Conservation (phyloP, 2,113 vertebrate genomes). For the Chunga burmeisteri region DNA sequence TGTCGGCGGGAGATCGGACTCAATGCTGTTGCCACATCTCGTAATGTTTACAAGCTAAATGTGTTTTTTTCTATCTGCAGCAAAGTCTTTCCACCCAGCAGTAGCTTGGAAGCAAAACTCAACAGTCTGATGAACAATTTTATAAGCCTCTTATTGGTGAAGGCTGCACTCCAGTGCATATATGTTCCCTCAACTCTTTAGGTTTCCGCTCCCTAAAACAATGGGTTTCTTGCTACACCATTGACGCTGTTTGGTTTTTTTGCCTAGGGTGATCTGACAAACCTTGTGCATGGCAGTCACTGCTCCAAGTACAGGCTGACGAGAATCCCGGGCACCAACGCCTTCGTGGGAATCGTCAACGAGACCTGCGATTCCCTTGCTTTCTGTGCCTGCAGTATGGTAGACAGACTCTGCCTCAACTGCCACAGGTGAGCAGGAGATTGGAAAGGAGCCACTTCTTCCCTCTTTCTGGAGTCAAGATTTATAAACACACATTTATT, state of each 20-base stretch:
- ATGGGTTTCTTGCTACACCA: neutral
- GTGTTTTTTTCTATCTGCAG: neutral
- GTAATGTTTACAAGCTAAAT: neutral
- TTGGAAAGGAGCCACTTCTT: neutral
- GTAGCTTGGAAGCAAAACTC: neutral
- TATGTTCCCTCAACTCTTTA: neutral
- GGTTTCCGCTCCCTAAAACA: neutral
- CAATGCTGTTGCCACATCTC: neutral
- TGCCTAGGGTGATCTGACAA: conserved; percentile 92
- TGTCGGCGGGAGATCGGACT: rapidly evolving
- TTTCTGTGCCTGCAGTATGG: conserved; percentile 98
- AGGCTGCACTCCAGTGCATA: rapidly evolving
- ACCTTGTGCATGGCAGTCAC: conserved; percentile 96
- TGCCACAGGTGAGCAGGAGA: conserved; percentile 86
- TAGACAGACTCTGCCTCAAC: conserved; percentile 97
- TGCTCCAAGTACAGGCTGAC: conserved; percentile 95
- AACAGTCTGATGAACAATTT: neutral
- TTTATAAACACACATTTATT: rapidly evolving
- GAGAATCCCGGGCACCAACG: conserved; percentile 92
- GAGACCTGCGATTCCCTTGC: conserved; percentile 96
- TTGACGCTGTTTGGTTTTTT: neutral
- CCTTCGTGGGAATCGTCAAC: conserved; percentile 96
- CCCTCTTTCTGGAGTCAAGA: neutral
- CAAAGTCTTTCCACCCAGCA: neutral
- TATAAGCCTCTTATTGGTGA: too few species aligned